Evolutionary conservation across 2,888 invertebrate species (phyloP).

Genomic region (Noctua pronuba): DNA sequence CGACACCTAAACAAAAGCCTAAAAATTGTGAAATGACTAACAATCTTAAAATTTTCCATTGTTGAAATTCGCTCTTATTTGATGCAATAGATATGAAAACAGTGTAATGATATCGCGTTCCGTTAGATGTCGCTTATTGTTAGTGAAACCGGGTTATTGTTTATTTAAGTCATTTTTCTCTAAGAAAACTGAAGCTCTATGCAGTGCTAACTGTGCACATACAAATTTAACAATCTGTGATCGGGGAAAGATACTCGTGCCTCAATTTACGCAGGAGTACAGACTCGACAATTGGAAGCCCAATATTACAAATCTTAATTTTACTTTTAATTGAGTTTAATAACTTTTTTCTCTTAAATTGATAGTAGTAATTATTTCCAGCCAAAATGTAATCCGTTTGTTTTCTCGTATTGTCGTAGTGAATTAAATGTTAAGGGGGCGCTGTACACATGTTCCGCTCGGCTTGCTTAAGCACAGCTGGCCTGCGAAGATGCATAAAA

Average conservation of each 20-base stretch:
- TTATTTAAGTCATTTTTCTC: background rate
- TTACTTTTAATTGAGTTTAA: slow-evolving; percentile 2
- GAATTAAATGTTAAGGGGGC: slow-evolving; percentile 10
- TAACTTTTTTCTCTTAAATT: background rate
- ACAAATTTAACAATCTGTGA: slow-evolving; percentile 16
- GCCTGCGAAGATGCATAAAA: background rate
- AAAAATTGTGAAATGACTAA: background rate
- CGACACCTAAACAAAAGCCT: background rate
- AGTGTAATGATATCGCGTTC: background rate
- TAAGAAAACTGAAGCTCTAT: background rate
- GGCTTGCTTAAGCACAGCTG: background rate
- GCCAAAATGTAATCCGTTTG: background rate
- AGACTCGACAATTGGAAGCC: slow-evolving; percentile 34
- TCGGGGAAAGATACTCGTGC: background rate
- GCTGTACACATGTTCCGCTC: background rate
- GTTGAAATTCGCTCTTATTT: background rate
- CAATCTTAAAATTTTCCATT: background rate
- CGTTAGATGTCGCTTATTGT: background rate
- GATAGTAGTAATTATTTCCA: background rate
- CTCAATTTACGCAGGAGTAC: background rate
- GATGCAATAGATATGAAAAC: background rate
- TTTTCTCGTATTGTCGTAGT: slow-evolving; percentile 50
- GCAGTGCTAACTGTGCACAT: slow-evolving; percentile 28
- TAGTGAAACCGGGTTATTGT: background rate
- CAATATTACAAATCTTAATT: slow-evolving; percentile 17